Base-by-base conservation (phyloP, 1,140 invertebrate species). In the Heliconius hewitsoni region DNA sequence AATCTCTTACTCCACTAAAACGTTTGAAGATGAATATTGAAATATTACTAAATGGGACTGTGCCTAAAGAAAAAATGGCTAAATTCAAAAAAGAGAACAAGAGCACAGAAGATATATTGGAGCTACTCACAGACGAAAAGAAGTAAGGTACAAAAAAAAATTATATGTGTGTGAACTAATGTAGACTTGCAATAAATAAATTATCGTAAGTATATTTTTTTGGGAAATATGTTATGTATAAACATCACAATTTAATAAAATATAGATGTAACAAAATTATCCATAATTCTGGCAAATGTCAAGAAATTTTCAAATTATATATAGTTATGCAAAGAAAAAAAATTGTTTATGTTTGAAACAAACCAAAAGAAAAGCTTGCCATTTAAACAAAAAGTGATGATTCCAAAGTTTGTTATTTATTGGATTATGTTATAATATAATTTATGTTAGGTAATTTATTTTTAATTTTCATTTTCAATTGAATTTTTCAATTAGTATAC, bases 21-120 rank as follows among this genome's bases (percentile, higher is more conserved):
- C 93, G 95, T 16, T 91, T 98, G 1, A 96, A 96, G 71, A 95
- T 93, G 23, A 98, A 98, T 91, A 96, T 98, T 19, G 95, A 97
- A 84, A 96, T 96, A 82, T 95, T 98, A 81, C 92, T 98, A 4
- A 96, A 97, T 71, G 97, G 97, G 96, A 98, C 97, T 8, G 96
- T 98, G 50, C 97, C 97, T 0, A 96, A 96, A 82, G 94, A 97
- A 60, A 96, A 97, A 80, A 97, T 97, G 97, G 95, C 96, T 30
- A 96, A 96, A 79, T 98, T 98, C 82, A 95, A 95, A 81, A 96
- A 95, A 72, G 96, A 97, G 86, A 96, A 97, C 76, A 96, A 96
- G 74, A 96, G 96, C 0, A 96, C 96, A 5, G 97, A 98, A 89
- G 97, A 98, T 81, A 95, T 98, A 73, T 92, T 98, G 73, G 97